phyloP scores from a whole-genome alignment of 2,113 vertebrate species.

The Periophthalmodon schlosseri region DNA sequence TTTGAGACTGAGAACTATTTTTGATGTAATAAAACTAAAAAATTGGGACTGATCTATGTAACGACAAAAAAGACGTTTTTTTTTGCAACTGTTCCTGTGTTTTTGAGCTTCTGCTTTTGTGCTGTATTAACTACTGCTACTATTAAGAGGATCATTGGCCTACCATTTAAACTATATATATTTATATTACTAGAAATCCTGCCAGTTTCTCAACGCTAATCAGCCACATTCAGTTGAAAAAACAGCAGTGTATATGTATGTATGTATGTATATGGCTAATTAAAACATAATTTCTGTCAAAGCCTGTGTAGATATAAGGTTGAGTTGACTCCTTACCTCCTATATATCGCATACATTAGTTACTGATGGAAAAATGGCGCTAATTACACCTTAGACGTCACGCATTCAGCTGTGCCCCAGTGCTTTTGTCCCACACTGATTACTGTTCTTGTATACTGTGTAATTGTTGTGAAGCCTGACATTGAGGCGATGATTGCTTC shows the following conservation, averaged over 20 bases:
- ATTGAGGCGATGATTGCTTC: conserved; percentile 26
- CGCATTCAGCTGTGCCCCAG: background rate
- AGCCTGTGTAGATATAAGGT: background rate
- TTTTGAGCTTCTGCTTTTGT: no score
- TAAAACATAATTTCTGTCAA: background rate
- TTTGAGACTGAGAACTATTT: background rate
- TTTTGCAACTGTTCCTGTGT: no score
- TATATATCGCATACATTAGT: conserved; percentile 7
- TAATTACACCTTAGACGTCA: conserved; percentile 8
- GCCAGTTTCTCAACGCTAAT: background rate
- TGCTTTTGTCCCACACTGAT: background rate
- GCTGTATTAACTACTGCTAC: no score
- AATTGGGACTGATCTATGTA: no score
- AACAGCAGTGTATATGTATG: background rate
- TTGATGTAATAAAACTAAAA: no score
- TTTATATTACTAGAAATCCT: conserved; percentile 5
- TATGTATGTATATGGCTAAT: background rate
- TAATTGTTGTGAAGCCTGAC: conserved; percentile 12
- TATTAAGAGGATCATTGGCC: no score
- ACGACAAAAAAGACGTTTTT: no score
- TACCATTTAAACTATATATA: background rate
- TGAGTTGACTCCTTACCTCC: background rate
- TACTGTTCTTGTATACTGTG: conserved; percentile 16
- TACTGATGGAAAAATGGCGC: background rate
- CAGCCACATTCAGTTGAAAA: background rate